These are phyloP conservation scores for Botia almorhae DNA, from an alignment of 2,797 vertebrate genomes.

Conservation along the genomic window DNA sequence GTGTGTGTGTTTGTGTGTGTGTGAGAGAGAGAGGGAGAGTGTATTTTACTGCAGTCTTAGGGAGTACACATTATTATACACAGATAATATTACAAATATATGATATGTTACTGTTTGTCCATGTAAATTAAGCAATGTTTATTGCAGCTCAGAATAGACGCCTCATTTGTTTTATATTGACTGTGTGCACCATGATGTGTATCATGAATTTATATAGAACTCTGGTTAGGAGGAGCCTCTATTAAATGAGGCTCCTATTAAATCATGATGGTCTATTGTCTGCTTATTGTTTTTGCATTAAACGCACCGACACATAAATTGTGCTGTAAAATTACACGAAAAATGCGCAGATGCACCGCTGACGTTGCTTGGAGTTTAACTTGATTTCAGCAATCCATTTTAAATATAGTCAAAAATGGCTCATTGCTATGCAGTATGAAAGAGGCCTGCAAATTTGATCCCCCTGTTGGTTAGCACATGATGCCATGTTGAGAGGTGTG, in stretches of 20 bases:
- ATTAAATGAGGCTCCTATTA: no score
- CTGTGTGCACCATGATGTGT: neutral
- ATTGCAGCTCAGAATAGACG: slow-evolving; percentile 14
- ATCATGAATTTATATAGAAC: slow-evolving; percentile 6
- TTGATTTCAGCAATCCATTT: neutral
- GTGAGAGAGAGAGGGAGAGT: neutral
- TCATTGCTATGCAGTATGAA: slow-evolving; percentile 41
- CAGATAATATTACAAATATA: neutral
- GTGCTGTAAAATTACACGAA: neutral
- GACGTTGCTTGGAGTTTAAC: neutral
- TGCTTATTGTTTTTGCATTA: slow-evolving; percentile 22
- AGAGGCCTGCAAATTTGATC: slow-evolving; percentile 27
- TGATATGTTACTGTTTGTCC: neutral
- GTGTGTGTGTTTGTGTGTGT: neutral
- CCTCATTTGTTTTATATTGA: slow-evolving; percentile 30
- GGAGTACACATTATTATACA: neutral
- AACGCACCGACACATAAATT: neutral
- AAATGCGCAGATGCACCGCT: neutral
- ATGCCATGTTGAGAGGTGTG: slow-evolving; percentile 38
- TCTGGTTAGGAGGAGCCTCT: neutral
- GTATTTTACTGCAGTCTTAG: neutral
- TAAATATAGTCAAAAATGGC: slow-evolving; percentile 21
- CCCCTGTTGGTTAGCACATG: slow-evolving; percentile 41
- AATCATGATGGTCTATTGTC: no score
- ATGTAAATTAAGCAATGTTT: slow-evolving; percentile 1